Conservation (phyloP, 2,797 vertebrate genomes). For the Cryptoblepharus egeriae region DNA sequence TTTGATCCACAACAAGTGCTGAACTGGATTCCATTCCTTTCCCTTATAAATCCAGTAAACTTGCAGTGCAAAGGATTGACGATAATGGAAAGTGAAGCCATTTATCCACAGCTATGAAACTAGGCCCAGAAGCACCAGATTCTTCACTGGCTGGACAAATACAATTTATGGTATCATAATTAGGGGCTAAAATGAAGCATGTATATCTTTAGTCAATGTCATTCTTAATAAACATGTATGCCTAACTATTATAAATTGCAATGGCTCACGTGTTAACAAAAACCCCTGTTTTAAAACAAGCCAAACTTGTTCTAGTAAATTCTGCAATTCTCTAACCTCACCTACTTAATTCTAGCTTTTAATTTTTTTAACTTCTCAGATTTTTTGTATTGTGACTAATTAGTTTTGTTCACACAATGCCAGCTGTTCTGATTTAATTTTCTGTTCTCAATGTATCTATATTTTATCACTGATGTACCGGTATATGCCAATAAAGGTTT, state of each 20-base stretch:
- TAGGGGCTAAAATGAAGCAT: not conserved
- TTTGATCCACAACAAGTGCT: constrained; percentile 37
- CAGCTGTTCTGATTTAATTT: too few species aligned
- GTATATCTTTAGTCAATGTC: not conserved
- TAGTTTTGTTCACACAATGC: too few species aligned
- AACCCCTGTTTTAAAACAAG: too few species aligned
- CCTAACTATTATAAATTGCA: not conserved
- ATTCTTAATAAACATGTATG: not conserved
- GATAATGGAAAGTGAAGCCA: constrained; percentile 12
- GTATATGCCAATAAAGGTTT: too few species aligned
- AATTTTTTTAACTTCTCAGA: too few species aligned
- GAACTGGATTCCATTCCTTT: constrained; percentile 42
- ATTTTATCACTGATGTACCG: too few species aligned
- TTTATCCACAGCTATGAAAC: constrained; percentile 31
- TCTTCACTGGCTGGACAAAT: not conserved
- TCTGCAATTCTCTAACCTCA: too few species aligned
- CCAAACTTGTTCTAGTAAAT: too few species aligned
- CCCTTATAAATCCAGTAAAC: constrained; percentile 26
- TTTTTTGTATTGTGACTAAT: too few species aligned
- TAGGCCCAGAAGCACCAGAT: not conserved
- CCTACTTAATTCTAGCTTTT: too few species aligned
- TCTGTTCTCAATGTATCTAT: too few species aligned
- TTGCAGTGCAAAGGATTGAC: constrained; percentile 11
- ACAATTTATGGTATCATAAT: not conserved
- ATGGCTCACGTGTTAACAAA: too few species aligned